Evolutionary conservation across 2,888 invertebrate genomes (phyloP).

Genomic region (Metallyticus violacea): DNA sequence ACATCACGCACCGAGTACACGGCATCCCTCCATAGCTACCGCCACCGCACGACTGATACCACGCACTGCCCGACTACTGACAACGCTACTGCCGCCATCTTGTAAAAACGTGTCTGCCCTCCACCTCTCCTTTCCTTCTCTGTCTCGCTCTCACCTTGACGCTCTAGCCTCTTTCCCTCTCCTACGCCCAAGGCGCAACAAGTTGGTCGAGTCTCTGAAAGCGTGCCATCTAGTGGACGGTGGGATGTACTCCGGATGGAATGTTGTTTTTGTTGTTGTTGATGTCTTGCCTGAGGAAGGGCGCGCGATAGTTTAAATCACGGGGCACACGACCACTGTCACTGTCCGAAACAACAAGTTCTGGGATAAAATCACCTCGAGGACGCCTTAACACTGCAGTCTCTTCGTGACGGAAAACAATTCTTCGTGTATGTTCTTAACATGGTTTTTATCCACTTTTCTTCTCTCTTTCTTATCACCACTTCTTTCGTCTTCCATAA

Average conservation of each 20-base stretch:
- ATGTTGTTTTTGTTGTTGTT: background rate
- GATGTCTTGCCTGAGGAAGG: too few relatives aligned
- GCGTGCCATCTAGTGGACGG: background rate
- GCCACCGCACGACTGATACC: background rate
- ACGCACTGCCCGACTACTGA: background rate
- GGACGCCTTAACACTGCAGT: too few relatives aligned
- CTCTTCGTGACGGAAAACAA: too few relatives aligned
- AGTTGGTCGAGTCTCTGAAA: background rate
- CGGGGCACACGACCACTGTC: background rate
- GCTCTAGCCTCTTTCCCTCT: background rate
- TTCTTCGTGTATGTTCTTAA: too few relatives aligned
- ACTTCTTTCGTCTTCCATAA: too few relatives aligned
- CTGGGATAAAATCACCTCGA: too few relatives aligned
- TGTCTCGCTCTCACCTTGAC: background rate
- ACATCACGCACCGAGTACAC: background rate
- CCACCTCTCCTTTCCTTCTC: background rate
- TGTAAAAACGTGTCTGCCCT: conserved; percentile 3
- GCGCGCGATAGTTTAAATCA: background rate
- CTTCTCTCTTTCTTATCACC: too few relatives aligned
- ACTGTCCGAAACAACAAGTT: background rate
- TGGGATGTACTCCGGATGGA: background rate
- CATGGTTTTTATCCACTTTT: too few relatives aligned
- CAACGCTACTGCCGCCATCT: background rate
- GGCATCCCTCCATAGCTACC: background rate
- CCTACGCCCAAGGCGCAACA: background rate